Evolutionary conservation across 2,113 vertebrate genomes (phyloP).

Genomic region (Tupaia chinensis): DNA sequence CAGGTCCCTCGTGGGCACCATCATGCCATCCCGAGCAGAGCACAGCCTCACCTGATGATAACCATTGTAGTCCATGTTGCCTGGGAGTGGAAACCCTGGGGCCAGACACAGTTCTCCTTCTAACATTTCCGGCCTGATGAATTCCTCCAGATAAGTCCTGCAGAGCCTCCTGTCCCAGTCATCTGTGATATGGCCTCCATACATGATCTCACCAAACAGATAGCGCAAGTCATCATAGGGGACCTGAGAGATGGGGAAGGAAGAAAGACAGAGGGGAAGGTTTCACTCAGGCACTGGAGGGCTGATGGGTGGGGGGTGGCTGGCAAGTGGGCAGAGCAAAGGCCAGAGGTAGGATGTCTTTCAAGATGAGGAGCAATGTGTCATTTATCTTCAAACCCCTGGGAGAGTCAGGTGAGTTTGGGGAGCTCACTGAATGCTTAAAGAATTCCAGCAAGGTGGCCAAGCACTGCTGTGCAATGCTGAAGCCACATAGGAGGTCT

Average conservation of each 20-base stretch:
- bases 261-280: not conserved
- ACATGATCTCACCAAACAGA: slow-evolving; percentile 98
- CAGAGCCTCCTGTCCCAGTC: slow-evolving; percentile 98
- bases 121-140: slow-evolving; percentile 95
- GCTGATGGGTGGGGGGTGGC: too few relatives aligned
- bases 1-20: rapidly evolving
- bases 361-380: not conserved
- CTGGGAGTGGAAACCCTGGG: slow-evolving; percentile 93
- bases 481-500: too few relatives aligned
- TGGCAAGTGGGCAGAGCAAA: rapidly evolving
- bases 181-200: slow-evolving; percentile 97
- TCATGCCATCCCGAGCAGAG: rapidly evolving
- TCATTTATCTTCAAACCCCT: too few relatives aligned
- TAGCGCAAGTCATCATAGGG: slow-evolving; percentile 96
- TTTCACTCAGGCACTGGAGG: rapidly evolving
- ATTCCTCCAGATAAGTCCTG: slow-evolving; percentile 95
- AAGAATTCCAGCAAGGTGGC: not conserved
- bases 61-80: slow-evolving; percentile 93
- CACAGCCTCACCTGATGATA: slow-evolving; percentile 93
- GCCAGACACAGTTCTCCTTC: slow-evolving; percentile 93
- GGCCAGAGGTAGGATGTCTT: not conserved
- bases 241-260: slow-evolving; percentile 86
- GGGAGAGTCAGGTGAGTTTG: not conserved
- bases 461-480: too few relatives aligned
- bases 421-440: not conserved